A percentile compares a stretch with the other conserved stretches of the same genome.
Conservation (phyloP, 2,888 invertebrate genomes). For the Agrotis clavis region DNA sequence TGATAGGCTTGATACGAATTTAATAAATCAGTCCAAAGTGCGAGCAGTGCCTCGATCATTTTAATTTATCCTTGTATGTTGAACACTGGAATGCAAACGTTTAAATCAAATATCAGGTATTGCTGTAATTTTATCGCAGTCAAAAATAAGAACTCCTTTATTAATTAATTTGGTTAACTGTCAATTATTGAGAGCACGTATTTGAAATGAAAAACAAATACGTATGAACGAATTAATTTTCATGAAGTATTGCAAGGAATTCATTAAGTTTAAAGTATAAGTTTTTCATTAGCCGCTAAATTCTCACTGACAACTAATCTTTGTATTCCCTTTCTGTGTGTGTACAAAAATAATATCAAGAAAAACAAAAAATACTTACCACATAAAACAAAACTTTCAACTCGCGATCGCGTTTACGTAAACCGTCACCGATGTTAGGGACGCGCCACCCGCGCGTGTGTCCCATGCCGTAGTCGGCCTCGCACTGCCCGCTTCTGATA, state of each 20-base stretch:
- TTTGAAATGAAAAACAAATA: neutral
- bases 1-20: slow-evolving; percentile 14
- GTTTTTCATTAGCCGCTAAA: neutral
- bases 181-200: neutral
- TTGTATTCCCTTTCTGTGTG: too few species aligned
- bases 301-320: neutral
- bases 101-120: neutral
- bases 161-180: neutral
- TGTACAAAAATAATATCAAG: too few species aligned
- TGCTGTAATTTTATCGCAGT: neutral
- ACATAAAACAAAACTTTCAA: slow-evolving; percentile 63
- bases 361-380: slow-evolving; percentile 65
- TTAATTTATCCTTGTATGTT: neutral
- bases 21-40: neutral
- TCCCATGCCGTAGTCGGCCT: slow-evolving; percentile 66
- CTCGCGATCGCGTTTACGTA: slow-evolving; percentile 67
- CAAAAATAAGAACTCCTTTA: neutral
- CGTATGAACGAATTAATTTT: too few species aligned
- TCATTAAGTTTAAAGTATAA: neutral
- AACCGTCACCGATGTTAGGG: slow-evolving; percentile 33
- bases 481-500: slow-evolving; percentile 68
- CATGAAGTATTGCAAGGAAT: neutral
- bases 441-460: slow-evolving; percentile 70
- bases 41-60: neutral
- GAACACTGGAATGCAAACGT: neutral